A percentile compares a stretch with the other conserved stretches of the same genome.
Evolutionary conservation across 2,797 vertebrate genomes (phyloP).

Genomic region (Cynopterus sphinx): DNA sequence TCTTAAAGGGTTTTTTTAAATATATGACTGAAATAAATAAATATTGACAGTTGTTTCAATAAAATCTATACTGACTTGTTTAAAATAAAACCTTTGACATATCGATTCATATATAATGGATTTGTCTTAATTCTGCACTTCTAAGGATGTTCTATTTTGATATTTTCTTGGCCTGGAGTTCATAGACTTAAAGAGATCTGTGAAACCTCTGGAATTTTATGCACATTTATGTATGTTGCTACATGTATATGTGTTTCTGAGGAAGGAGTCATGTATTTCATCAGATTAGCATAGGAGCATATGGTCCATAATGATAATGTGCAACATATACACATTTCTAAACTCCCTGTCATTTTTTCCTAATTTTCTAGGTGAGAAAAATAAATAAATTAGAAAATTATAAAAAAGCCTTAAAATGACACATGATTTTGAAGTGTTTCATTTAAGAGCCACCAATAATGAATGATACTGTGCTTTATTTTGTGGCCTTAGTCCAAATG

Average conservation of each 20-base stretch:
- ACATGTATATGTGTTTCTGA: background rate
- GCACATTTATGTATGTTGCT: background rate
- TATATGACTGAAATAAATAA: slow-evolving; percentile 29
- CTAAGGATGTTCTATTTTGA: background rate
- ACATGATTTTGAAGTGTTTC: background rate
- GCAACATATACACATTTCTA: background rate
- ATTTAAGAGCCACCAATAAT: slow-evolving; percentile 6
- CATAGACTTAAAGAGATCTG: background rate
- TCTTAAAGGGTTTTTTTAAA: slow-evolving; percentile 35
- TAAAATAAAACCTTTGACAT: slow-evolving; percentile 43
- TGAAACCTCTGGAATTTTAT: background rate
- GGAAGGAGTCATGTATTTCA: background rate
- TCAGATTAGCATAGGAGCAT: background rate
- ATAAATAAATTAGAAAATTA: slow-evolving; percentile 35
- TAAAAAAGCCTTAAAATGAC: background rate
- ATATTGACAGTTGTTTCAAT: background rate
- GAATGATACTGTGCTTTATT: background rate
- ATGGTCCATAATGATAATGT: background rate
- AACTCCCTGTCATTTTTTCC: background rate
- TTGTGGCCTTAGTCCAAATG: background rate
- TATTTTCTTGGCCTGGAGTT: background rate
- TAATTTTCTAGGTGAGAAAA: slow-evolving; percentile 1
- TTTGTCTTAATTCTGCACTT: background rate
- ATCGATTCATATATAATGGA: background rate
- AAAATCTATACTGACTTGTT: background rate